Evolutionary conservation across 2,113 vertebrate genomes (phyloP).

Genomic region (Caracal caracal): DNA sequence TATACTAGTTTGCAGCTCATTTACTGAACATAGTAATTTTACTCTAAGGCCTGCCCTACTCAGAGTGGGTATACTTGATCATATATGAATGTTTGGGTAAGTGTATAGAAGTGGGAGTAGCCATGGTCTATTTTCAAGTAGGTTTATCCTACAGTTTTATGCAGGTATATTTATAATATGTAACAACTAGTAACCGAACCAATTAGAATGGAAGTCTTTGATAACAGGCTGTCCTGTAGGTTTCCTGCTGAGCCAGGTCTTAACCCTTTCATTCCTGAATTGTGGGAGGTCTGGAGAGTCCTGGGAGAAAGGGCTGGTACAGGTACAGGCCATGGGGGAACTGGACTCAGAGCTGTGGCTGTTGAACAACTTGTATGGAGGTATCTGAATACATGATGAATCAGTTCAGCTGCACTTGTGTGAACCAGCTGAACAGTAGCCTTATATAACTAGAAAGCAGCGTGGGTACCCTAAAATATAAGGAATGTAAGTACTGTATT

Average conservation of each 20-base stretch:
- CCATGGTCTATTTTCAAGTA: neutral
- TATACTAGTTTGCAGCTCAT: neutral
- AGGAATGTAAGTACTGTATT: neutral
- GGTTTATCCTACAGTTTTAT: neutral
- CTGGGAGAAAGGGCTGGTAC: neutral
- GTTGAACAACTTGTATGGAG: neutral
- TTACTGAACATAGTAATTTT: conserved; percentile 16
- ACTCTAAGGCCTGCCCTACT: neutral
- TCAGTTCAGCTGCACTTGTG: neutral
- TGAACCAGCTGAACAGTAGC: neutral
- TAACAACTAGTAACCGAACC: neutral
- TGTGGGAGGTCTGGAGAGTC: neutral
- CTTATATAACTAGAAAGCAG: neutral
- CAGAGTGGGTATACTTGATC: neutral
- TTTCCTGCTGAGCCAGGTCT: neutral
- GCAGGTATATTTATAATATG: neutral
- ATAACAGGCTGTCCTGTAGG: neutral
- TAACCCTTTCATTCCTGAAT: neutral
- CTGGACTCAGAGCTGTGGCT: neutral
- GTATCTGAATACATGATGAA: neutral
- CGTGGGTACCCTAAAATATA: neutral
- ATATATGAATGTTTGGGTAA: neutral
- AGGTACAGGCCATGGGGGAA: fast-evolving
- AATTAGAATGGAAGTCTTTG: neutral
- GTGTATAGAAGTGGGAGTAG: neutral